A percentile compares a stretch with the other conserved stretches of the same genome.
phyloP scores from a whole-genome alignment of 1,140 invertebrate species.

The Eciton burchellii region DNA sequence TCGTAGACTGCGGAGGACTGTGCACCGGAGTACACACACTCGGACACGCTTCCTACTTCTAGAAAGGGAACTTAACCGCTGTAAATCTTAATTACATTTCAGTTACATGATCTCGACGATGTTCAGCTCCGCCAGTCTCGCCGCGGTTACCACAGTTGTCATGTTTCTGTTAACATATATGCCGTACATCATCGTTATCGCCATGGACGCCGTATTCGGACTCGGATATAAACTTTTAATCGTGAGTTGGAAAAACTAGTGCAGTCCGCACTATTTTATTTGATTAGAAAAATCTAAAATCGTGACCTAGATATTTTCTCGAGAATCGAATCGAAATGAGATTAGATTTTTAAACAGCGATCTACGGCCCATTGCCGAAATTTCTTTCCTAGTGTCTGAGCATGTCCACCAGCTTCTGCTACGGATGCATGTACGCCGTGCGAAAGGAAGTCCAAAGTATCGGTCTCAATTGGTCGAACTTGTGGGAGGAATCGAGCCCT shows the following conservation, averaged over 20 bases:
- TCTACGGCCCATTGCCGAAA: background rate
- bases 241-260: constrained; percentile 82
- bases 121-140: constrained; percentile 88
- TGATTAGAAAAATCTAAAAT: background rate
- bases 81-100: constrained; percentile 69
- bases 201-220: constrained; percentile 87
- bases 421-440: constrained; percentile 87
- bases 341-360: background rate
- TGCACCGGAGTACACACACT: background rate
- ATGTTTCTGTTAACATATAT: constrained; percentile 88
- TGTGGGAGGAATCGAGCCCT: constrained; percentile 85
- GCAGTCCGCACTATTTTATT: background rate
- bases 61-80: background rate
- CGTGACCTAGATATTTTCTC: too few relatives aligned
- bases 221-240: constrained; percentile 86
- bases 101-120: constrained; percentile 90
- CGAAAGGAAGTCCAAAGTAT: constrained; percentile 87
- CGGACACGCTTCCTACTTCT: background rate
- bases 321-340: background rate
- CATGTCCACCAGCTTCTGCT: constrained; percentile 89
- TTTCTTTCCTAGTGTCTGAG: constrained; percentile 84
- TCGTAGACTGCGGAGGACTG: background rate
- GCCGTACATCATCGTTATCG: constrained; percentile 88
- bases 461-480: constrained; percentile 83
- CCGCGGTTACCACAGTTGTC: constrained; percentile 87